A percentile compares a stretch with the other conserved stretches of the same genome.
Evolutionary conservation across 2,888 invertebrate genomes (phyloP).

Genomic region (Priocnemis perturbator): DNA sequence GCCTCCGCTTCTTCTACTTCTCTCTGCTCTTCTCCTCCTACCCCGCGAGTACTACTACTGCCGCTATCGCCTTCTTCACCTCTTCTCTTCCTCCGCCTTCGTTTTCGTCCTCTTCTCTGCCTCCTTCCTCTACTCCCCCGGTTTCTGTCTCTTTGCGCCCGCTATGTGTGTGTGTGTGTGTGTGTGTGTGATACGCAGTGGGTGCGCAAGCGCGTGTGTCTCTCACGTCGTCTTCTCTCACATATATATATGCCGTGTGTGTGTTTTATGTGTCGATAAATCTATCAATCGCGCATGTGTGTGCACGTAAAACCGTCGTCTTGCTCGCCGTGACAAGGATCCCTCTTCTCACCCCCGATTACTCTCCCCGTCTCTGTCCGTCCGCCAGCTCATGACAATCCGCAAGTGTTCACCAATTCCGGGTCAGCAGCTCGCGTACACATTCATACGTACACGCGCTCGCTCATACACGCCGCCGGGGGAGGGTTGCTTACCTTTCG

Average conservation of each 20-base stretch:
- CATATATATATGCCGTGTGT: constrained; percentile 45
- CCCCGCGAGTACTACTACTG: constrained; percentile 28
- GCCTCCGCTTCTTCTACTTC: constrained; percentile 33
- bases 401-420: too few species aligned
- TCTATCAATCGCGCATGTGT: not conserved
- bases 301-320: too few species aligned
- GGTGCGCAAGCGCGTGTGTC: constrained; percentile 49
- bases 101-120: not conserved
- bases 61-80: constrained; percentile 20
- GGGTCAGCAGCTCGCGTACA: too few species aligned
- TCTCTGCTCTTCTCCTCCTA: constrained; percentile 2
- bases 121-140: constrained; percentile 11
- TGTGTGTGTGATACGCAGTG: constrained; percentile 27
- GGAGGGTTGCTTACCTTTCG: too few species aligned
- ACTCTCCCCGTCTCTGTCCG: not conserved
- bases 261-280: too few species aligned
- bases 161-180: constrained; percentile 16
- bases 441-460: too few species aligned
- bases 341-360: too few species aligned
- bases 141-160: constrained; percentile 19
- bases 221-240: constrained; percentile 48
- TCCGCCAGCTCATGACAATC: not conserved
- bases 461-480: too few species aligned
- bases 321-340: too few species aligned
- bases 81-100: constrained; percentile 22